A percentile compares a stretch with the other conserved stretches of the same genome.
Conservation (phyloP, 2,797 vertebrate genomes). For the Myotis planiceps region DNA sequence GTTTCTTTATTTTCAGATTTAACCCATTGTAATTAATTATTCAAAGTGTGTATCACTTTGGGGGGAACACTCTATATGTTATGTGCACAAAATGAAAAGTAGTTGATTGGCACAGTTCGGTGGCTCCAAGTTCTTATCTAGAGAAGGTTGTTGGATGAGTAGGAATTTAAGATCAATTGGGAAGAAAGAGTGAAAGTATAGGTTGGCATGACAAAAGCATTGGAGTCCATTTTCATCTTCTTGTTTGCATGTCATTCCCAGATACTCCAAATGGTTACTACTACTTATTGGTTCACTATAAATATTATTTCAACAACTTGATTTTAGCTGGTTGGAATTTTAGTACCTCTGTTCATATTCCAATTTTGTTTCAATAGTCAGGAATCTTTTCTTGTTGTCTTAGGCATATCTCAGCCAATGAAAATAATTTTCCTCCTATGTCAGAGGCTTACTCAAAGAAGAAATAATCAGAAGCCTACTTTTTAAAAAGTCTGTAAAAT, state of each 20-base stretch:
- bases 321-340: conserved; percentile 1
- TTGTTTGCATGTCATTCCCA: neutral
- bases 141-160: neutral
- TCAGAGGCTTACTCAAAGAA: conserved; percentile 30
- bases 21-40: too few relatives aligned
- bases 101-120: neutral
- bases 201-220: neutral
- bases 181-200: neutral
- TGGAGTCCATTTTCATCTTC: neutral
- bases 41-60: too few relatives aligned
- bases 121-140: neutral
- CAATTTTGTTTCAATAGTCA: conserved; percentile 46
- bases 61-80: neutral
- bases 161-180: neutral
- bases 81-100: neutral
- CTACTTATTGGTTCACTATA: neutral
- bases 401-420: neutral
- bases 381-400: neutral
- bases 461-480: conserved; percentile 24
- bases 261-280: neutral
- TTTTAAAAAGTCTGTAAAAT: conserved; percentile 36
- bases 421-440: neutral
- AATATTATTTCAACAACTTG: neutral
- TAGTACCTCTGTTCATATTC: neutral
- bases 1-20: too few relatives aligned